Conservation (phyloP, 2,113 vertebrate species). For the Serilophus lunatus region DNA sequence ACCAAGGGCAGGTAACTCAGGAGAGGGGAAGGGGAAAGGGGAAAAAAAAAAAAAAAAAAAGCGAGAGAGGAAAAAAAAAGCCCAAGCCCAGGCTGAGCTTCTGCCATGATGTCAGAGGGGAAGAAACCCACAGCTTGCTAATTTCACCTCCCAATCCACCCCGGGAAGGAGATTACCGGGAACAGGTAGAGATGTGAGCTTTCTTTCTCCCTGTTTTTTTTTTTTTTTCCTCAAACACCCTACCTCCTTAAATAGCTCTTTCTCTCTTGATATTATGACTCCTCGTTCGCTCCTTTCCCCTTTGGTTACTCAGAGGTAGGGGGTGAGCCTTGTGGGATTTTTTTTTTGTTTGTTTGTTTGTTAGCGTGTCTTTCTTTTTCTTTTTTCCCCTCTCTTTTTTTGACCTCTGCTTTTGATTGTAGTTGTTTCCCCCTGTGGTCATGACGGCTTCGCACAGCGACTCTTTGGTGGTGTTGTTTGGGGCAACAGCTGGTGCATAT, state of each 20-base stretch:
- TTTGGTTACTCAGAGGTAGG: slow-evolving; percentile 82
- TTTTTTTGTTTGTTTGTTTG: background rate
- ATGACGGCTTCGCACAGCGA: slow-evolving; percentile 88
- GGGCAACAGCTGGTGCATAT: slow-evolving; percentile 97
- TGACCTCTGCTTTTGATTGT: slow-evolving; percentile 93
- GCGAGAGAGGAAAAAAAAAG: background rate
- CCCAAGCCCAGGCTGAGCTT: slow-evolving; percentile 57
- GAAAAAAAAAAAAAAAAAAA: background rate
- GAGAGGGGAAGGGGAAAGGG: slow-evolving; percentile 36
- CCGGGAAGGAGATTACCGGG: slow-evolving; percentile 69
- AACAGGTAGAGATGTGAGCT: slow-evolving; percentile 80
- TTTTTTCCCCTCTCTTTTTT: slow-evolving; percentile 46
- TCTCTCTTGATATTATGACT: slow-evolving; percentile 69
- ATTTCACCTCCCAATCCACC: slow-evolving; percentile 78
- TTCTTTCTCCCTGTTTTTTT: background rate
- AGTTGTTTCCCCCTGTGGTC: slow-evolving; percentile 88
- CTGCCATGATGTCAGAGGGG: slow-evolving; percentile 88
- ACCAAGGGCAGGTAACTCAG: slow-evolving; percentile 85
- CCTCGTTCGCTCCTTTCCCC: slow-evolving; percentile 77
- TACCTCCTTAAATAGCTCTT: slow-evolving; percentile 58
- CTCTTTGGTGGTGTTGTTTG: slow-evolving; percentile 97
- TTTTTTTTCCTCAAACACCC: background rate
- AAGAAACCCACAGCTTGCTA: slow-evolving; percentile 78
- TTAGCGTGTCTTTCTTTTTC: background rate
- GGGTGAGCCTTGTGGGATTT: slow-evolving; percentile 77